These are phyloP conservation scores for Eupithecia dodoneata DNA, from an alignment of 2,888 invertebrate species.

Conservation along the genomic window DNA sequence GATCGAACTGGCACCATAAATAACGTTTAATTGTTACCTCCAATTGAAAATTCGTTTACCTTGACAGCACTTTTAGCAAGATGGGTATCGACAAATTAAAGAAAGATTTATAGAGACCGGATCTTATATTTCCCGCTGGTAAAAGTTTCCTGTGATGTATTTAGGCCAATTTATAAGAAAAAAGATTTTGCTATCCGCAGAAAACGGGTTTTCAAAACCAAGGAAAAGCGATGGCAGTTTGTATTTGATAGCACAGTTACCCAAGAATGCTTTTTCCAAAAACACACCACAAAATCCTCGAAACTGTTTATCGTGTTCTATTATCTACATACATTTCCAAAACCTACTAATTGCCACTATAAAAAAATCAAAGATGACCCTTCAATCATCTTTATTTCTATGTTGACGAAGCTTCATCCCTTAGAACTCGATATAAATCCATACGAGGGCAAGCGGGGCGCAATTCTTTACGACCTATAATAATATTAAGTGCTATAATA, in stretches of 20 bases:
- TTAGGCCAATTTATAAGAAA: neutral
- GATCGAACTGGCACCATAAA: neutral
- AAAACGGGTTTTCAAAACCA: neutral
- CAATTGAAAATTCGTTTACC: conserved; percentile 10
- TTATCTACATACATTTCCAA: too few species aligned
- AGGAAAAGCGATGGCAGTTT: neutral
- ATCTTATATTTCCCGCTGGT: neutral
- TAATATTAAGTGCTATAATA: conserved; percentile 34
- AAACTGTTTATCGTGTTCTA: too few species aligned
- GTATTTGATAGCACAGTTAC: too few species aligned
- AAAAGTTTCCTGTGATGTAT: neutral
- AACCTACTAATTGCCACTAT: too few species aligned
- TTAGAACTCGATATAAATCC: conserved; percentile 21
- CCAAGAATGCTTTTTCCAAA: too few species aligned
- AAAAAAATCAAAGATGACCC: neutral
- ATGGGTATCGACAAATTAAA: neutral
- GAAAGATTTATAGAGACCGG: neutral
- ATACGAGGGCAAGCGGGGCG: conserved; percentile 27
- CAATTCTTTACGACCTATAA: conserved; percentile 34
- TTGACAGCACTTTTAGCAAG: conserved; percentile 2
- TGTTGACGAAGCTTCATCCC: neutral
- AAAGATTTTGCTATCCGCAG: neutral
- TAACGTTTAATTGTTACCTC: neutral
- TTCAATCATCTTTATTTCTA: neutral
- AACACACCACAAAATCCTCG: too few species aligned